These are phyloP conservation scores for Drosophila picticornis DNA, from an alignment of 2,888 invertebrate species.

Conservation along the genomic window DNA sequence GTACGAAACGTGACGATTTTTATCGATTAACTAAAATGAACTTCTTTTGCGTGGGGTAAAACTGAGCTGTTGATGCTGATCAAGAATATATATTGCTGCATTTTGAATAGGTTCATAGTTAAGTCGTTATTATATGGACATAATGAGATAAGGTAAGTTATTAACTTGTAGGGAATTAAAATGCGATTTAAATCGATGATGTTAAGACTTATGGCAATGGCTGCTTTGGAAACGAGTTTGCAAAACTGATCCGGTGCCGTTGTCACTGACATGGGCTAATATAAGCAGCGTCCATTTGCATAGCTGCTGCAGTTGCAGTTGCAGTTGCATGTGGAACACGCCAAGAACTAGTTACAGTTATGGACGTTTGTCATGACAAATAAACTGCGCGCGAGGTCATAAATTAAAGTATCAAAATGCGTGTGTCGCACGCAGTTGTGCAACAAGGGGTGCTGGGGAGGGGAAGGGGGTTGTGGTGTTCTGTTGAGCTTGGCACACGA, in stretches of 20 bases:
- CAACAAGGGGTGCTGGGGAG: background rate
- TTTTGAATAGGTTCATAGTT: background rate
- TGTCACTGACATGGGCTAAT: slow-evolving; percentile 8
- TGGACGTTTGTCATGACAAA: slow-evolving; percentile 72
- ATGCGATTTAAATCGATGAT: background rate
- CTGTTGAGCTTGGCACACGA: background rate
- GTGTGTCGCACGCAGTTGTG: slow-evolving; percentile 35
- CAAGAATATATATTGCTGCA: background rate
- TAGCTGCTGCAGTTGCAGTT: slow-evolving; percentile 5
- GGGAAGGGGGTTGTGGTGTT: background rate
- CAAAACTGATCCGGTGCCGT: slow-evolving; percentile 10
- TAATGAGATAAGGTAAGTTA: background rate
- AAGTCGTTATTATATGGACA: background rate
- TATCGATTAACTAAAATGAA: background rate
- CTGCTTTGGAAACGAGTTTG: slow-evolving; percentile 11
- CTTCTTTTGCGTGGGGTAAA: background rate
- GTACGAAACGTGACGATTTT: background rate
- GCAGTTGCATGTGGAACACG: slow-evolving; percentile 42
- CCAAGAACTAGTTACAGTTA: slow-evolving; percentile 71
- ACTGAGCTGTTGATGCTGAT: background rate
- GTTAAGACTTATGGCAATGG: slow-evolving; percentile 1
- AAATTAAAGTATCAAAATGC: slow-evolving; percentile 81
- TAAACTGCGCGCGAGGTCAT: slow-evolving; percentile 67
- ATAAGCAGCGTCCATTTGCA: slow-evolving; percentile 5
- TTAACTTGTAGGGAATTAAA: background rate